Evolutionary conservation across 2,888 invertebrate species (phyloP).

Genomic region (Leptopterna dolabrata): DNA sequence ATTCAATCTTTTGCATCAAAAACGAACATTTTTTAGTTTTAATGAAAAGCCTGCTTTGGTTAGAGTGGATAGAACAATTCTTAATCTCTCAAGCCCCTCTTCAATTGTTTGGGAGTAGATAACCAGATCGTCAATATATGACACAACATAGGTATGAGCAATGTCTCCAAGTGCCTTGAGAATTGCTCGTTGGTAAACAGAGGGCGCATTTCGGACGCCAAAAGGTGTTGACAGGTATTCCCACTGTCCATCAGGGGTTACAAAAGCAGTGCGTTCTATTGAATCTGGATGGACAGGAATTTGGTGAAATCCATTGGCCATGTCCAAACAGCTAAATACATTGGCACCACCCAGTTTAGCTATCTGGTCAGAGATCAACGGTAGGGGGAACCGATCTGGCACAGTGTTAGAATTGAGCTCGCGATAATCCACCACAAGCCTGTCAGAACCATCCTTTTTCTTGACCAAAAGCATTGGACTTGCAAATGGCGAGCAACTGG

Average conservation of each 20-base stretch:
- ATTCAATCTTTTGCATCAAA: not conserved
- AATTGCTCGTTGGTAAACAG: slow-evolving; percentile 64
- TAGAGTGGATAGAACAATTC: slow-evolving; percentile 61
- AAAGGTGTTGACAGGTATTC: not conserved
- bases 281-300: not conserved
- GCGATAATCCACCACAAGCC: not conserved
- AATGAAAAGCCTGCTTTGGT: slow-evolving; percentile 37
- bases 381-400: no score
- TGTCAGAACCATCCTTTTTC: not conserved
- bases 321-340: slow-evolving; percentile 63
- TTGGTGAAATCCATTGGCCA: slow-evolving; percentile 39
- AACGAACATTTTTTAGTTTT: slow-evolving; percentile 41
- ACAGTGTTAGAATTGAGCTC: not conserved
- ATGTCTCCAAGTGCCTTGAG: slow-evolving; percentile 64
- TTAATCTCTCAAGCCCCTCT: slow-evolving; percentile 63
- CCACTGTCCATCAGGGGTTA: no score
- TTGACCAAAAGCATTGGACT: slow-evolving; percentile 38
- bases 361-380: no score
- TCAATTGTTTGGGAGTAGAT: no score
- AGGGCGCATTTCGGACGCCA: slow-evolving; percentile 63
- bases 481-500: slow-evolving; percentile 41
- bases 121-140: slow-evolving; percentile 58
- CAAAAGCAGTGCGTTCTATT: not conserved
- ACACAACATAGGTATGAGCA: slow-evolving; percentile 57
- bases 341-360: slow-evolving; percentile 61